Base-by-base conservation (phyloP, 2,797 vertebrate genomes). In the Sebastes vulpes region DNA sequence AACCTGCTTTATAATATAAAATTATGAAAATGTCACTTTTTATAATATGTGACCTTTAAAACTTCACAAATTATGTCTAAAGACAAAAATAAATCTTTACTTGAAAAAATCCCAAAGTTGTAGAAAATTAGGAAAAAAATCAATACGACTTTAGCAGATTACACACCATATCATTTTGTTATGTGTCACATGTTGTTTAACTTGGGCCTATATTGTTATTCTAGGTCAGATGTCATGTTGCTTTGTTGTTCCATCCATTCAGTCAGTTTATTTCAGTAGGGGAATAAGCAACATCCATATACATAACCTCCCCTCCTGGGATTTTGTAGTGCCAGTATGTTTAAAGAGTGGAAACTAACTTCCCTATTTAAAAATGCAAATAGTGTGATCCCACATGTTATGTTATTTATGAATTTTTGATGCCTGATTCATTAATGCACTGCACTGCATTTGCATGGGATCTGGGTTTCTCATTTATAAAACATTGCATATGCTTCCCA, bases 321-420 rank as follows among this genome's bases (percentile, higher is more conserved):
- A 4, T 18, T 71, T 59, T 58, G 66, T 53, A 70, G 75, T 65
- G 57, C 2, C 75, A 75, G 23, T 25, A 6, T 75, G 21, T 78
- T 58, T 64, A 18, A 59, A 67, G 72, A 76, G 11, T 66, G 28
- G 74, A 88, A 79, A 60, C 48, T 9, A 61, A 63, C 52, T 26
- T 70, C 20, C 7, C 38, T 65, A 21, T 67, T 86, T 84, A 67
- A 71, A 90, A 72, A 85, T 80, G 67, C 72, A 72, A 75, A 67
- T 46, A 35, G 11, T 59, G 31, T 70, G 23, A 6, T 66, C 56
- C 20, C 29, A 32, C 26, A 65, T 38, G 31, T 72, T 46, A 53
- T 79, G 65, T 60, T 52, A 48, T 31, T 64, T 52, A 31, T 88
- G n/a, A 72, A 78, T 76, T 9, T 75, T 87, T 79, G 1, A 57